Percentiles rank a stretch among this genome's conserved stretches.
Conservation (phyloP, 2,113 vertebrate genomes). For the Indri indri region DNA sequence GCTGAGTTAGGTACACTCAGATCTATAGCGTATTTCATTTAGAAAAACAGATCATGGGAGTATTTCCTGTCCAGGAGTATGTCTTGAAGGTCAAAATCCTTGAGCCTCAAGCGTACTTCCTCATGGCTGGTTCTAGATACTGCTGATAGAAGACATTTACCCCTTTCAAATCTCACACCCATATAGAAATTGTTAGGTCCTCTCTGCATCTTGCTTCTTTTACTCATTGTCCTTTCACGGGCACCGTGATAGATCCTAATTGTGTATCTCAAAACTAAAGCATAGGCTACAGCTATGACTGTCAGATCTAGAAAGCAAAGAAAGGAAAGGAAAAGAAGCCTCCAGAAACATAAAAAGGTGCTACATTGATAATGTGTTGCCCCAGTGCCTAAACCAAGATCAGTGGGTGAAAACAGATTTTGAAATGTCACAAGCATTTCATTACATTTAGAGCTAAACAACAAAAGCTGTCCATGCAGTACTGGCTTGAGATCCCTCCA, state of each 20-base stretch:
- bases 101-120: neutral
- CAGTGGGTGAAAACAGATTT: neutral
- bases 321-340: neutral
- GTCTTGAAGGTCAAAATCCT: neutral
- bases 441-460: neutral
- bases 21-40: neutral
- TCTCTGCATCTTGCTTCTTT: neutral
- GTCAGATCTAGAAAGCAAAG: neutral
- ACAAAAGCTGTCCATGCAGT: neutral
- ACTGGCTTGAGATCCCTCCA: neutral
- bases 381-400: neutral
- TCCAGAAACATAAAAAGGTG: neutral
- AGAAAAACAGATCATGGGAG: neutral
- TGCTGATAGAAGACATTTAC: neutral
- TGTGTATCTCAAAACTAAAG: neutral
- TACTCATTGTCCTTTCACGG: neutral
- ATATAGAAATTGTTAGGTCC: neutral
- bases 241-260: neutral
- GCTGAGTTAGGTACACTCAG: neutral
- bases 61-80: neutral
- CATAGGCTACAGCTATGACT: neutral
- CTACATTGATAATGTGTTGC: neutral
- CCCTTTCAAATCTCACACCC: neutral
- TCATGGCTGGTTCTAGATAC: neutral
- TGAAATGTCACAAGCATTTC: accelerated